A percentile compares a stretch with the other conserved stretches of the same genome.
phyloP scores from a whole-genome alignment of 1,140 invertebrate species.

The Parapsyche elsis region DNA sequence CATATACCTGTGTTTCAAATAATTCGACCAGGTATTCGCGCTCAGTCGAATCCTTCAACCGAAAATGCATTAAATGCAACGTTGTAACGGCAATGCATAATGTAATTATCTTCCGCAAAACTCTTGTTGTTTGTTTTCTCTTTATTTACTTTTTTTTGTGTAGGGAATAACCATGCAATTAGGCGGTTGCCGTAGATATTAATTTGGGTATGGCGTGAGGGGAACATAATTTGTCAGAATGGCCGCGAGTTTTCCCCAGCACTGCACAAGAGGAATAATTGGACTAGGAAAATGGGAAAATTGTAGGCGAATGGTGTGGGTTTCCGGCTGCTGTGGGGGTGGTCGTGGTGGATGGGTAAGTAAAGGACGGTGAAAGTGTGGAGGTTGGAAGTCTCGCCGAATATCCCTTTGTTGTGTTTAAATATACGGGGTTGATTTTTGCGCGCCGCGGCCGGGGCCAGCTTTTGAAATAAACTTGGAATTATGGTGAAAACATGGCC shows the following conservation, averaged over 20 bases:
- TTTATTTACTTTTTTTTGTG: not conserved
- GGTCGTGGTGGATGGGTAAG: not conserved
- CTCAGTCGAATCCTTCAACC: too few species aligned
- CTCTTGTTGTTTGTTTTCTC: too few species aligned
- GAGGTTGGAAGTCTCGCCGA: too few species aligned
- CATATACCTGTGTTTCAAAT: too few species aligned
- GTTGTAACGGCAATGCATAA: too few species aligned
- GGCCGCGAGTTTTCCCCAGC: slow-evolving; percentile 40
- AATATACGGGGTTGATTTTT: not conserved
- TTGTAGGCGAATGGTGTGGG: slow-evolving; percentile 33
- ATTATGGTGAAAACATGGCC: not conserved
- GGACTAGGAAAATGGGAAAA: slow-evolving; percentile 47
- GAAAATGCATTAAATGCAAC: too few species aligned
- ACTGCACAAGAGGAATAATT: slow-evolving; percentile 42
- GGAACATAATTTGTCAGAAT: slow-evolving; percentile 44
- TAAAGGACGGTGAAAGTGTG: not conserved
- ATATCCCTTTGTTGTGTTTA: not conserved
- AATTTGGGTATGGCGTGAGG: slow-evolving; percentile 36
- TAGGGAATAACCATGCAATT: slow-evolving; percentile 26
- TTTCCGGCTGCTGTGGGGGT: not conserved
- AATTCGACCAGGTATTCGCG: too few species aligned
- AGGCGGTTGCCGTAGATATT: slow-evolving; percentile 40
- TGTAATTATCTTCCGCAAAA: too few species aligned
- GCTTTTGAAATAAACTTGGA: slow-evolving; percentile 1
- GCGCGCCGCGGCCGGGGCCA: not conserved